phyloP scores from a whole-genome alignment of 1,140 invertebrate species.

The Cherax destructor region DNA sequence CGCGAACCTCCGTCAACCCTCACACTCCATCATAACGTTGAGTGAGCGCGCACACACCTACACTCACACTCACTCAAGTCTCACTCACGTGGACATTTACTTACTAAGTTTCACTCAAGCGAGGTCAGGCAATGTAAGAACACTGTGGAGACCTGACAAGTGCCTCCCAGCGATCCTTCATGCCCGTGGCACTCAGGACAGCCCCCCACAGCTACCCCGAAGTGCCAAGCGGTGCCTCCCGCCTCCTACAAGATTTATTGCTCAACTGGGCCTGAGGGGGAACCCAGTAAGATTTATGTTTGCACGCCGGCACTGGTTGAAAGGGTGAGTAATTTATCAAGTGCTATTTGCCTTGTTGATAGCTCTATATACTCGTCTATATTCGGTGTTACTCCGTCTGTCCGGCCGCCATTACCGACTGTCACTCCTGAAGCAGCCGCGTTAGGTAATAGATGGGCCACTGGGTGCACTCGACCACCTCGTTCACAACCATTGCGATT shows the following conservation, averaged over 20 bases:
- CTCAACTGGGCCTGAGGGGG: slow-evolving; percentile 51
- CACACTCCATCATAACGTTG: slow-evolving; percentile 44
- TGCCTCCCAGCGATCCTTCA: slow-evolving; percentile 36
- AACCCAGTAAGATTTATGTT: slow-evolving; percentile 61
- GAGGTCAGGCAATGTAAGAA: background rate
- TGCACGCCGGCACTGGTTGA: slow-evolving; percentile 67
- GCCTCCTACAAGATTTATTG: slow-evolving; percentile 68
- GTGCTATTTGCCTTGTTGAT: slow-evolving; percentile 70
- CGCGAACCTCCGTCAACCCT: slow-evolving; percentile 30
- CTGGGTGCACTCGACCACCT: slow-evolving; percentile 5
- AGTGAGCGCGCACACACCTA: slow-evolving; percentile 14
- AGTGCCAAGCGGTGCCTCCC: slow-evolving; percentile 59
- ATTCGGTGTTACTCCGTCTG: slow-evolving; percentile 61
- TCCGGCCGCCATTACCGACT: slow-evolving; percentile 58
- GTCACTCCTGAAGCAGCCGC: slow-evolving; percentile 42
- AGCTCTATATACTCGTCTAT: slow-evolving; percentile 66
- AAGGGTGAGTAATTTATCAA: slow-evolving; percentile 69
- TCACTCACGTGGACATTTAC: background rate
- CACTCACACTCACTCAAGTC: slow-evolving; percentile 9
- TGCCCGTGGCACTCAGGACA: slow-evolving; percentile 42
- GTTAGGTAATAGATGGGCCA: slow-evolving; percentile 46
- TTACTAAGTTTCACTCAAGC: background rate
- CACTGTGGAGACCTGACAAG: slow-evolving; percentile 13
- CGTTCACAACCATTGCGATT: slow-evolving; percentile 45
- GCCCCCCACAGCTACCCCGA: slow-evolving; percentile 33